Evolutionary conservation across 64 coral and sea anemone genomes (phyloP), one percentile per base, ranked within the genome.

Genomic region (Porites australiensis): DNA sequence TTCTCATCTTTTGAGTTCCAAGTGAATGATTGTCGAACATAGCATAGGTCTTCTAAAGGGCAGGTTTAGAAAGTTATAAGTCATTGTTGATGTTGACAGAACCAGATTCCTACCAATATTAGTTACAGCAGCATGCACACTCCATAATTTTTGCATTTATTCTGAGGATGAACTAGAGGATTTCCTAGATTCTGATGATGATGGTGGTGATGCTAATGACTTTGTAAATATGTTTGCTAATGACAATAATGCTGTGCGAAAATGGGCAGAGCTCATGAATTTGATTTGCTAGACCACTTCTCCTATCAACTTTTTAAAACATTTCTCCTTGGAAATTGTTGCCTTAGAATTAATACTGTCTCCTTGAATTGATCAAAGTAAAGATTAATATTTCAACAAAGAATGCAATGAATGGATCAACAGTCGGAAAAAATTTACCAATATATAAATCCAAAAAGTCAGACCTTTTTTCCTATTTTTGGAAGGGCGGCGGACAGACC

Each of bases 111-210:
- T 92, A 57, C 89, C 69, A 83, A 70, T 82, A 82, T 50, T 92
- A 23, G 72, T 92, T 83, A 70, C 74, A 37, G 89, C 89, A 92
- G 89, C 90, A 67, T 92, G 90, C 50, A 83, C 77, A 53, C 90
- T 92, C 82, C 90, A 92, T 43, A 92, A 85, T 72, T 55, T 91
- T 3, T 91, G 77, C 80, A 82, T 91, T 78, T 90, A 77, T 58
- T 77, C 53, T 15, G 47, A 72, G 46, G 87, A 89, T 64, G 58
- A 78, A 77, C 58, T 78, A 77, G 87, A 89, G 64, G 87, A 89
- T 78, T 89, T 89, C 70, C 75, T 89, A 16, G 68, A 89, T 18
- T 22, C 86, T 66, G 22, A 47, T 63, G 87, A 89, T 64, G 57
- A 77, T 66, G 64, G 20, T 66, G 64, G 20, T 64, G 72, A 78